Evolutionary conservation across 2,113 vertebrate genomes (phyloP), one percentile per base, ranked within the genome.

Genomic region (Phoenicopterus ruber): DNA sequence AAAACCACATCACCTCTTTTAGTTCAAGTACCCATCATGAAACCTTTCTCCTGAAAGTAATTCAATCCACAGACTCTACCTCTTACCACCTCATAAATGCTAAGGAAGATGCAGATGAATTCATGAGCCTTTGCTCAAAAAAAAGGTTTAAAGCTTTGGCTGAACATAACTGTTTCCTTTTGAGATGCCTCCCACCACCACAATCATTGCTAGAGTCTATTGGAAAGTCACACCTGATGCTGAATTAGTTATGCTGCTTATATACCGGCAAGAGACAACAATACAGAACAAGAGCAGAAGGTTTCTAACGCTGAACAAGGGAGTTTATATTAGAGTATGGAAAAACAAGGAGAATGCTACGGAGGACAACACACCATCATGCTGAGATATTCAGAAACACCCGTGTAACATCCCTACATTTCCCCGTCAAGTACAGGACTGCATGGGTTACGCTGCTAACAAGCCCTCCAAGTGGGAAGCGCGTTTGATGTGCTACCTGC

Each of bases 201-300:
- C 1, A 0, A 31, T 6, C 8, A 10, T 13, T 36, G 24, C 19
- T 57, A 22, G 9, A 54, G 12, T 47, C 38, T 49, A 13, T 8
- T 42, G n/a, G 29, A 78, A 85, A 54, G 42, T n/a, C 8, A 31
- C 16, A 47, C 6, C 11, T 36, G 26, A 71, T 40, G 46, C 11
- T 46, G 21, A 79, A 42, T 86, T 59, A 72, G 7, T 73, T 70
- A 36, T 7, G 49, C 42, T 36, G 70, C 31, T 73, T 72, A 13
- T 15, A 59, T 7, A 54, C 7, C 38, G 20, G 21, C 62, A 61
- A 55, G 47, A 55, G 34, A 28, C 3, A 79, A 46, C 16, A 71
- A 29, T 2, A 50, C 5, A 40, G 32, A 74, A 73, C 6, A 52
- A 70, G 5, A 79, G 28, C 2, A 36, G 25, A 32, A 61, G 24